Percentiles rank a stretch among this genome's conserved stretches.
Evolutionary conservation across 2,113 vertebrate genomes (phyloP).

Genomic region (Xenopus laevis): DNA sequence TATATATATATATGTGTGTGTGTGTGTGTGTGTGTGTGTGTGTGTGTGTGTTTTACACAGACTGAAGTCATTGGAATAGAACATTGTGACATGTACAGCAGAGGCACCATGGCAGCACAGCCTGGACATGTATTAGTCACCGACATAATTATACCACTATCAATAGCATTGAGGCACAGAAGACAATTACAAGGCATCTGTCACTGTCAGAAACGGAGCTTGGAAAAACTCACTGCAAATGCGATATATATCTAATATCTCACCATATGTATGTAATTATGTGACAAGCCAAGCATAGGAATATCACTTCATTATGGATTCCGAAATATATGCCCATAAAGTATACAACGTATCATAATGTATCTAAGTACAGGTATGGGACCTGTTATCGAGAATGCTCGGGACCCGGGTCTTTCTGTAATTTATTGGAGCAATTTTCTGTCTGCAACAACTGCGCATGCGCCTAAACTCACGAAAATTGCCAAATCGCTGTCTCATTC

Average conservation of each 20-base stretch:
- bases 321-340: too few species aligned
- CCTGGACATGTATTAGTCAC: slow-evolving; percentile 20
- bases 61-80: slow-evolving; percentile 4
- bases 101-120: background rate
- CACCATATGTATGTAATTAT: slow-evolving; percentile 10
- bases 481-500: too few species aligned
- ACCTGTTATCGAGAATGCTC: too few species aligned
- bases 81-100: slow-evolving; percentile 8
- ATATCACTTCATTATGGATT: too few species aligned
- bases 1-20: too few species aligned
- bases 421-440: too few species aligned
- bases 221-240: slow-evolving; percentile 7
- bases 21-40: background rate
- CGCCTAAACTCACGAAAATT: too few species aligned
- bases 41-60: background rate
- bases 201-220: slow-evolving; percentile 14
- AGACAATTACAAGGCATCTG: slow-evolving; percentile 33
- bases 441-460: too few species aligned
- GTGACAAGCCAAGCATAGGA: too few species aligned
- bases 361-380: too few species aligned
- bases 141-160: slow-evolving; percentile 11
- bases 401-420: too few species aligned
- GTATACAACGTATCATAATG: too few species aligned
- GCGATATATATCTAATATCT: slow-evolving; percentile 7
- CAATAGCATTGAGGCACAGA: slow-evolving; percentile 21